Evolutionary conservation across 2,797 vertebrate genomes (phyloP), one percentile per base, ranked within the genome.

Genomic region (Cryptoblepharus egeriae): DNA sequence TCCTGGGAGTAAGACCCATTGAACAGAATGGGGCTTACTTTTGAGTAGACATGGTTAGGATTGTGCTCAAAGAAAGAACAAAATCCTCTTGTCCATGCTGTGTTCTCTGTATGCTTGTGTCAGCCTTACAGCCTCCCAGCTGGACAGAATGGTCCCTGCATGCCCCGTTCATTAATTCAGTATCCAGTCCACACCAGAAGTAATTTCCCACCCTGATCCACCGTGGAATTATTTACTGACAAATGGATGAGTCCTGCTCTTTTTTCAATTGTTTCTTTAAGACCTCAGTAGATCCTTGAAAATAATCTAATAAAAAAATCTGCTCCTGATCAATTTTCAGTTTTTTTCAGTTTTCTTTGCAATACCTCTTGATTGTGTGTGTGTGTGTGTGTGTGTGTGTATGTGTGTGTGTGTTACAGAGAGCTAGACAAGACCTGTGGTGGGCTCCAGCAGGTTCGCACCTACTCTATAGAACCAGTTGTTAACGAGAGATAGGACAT

Each of bases 241-340:
- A 78, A 75, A 82, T 63, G 75, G 28, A 55, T 63, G 49, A 37
- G 2, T 55, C 64, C 10, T 42, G 49, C n/a, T 28, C 37, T 35
- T 18, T 52, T 39, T 73, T 49, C 49, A 13, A 10, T 71, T 55
- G 32, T 70, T 58, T 42, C 15, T 78, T 57, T 63, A 75, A 69
- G 26, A 61, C 69, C 69, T 83, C 72, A 28, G 5, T 69, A 75
- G 63, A 20, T 68, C 82, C 63, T 74, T 84, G 63, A 69, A 65
- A 79, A 68, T 75, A 75, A 79, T 61, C 82, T 79, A 79, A 84
- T 79, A 79, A 79, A 79, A 84, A 79, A 73, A 24, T 60, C 58
- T 7, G 39, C 73, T 75, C 77, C 63, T 75, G 77, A 79, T 37
- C 82, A 75, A 79, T 49, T 74, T 75, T 55, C 61, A 79, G 55